A percentile compares a stretch with the other conserved stretches of the same genome.
Conservation (phyloP, 2,113 vertebrate genomes). For the Junco hyemalis region DNA sequence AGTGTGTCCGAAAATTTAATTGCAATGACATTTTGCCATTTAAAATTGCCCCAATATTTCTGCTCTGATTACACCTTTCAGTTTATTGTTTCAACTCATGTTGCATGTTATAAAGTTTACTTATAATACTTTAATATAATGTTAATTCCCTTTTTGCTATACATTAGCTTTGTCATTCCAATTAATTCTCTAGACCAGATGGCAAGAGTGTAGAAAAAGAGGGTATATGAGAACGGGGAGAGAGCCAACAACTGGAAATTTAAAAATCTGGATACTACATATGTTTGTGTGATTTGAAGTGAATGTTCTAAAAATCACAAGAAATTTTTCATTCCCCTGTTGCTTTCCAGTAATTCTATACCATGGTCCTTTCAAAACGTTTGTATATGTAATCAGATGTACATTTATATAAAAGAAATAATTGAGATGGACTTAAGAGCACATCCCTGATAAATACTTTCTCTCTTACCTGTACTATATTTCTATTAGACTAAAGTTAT, state of each 20-base stretch:
- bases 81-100: slow-evolving; percentile 69
- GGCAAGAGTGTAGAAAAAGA: slow-evolving; percentile 55
- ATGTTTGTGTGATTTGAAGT: slow-evolving; percentile 67
- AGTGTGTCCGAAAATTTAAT: slow-evolving; percentile 70
- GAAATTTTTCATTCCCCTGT: slow-evolving; percentile 71
- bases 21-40: slow-evolving; percentile 46
- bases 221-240: neutral
- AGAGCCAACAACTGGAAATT: slow-evolving; percentile 59
- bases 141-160: slow-evolving; percentile 62
- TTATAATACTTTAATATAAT: slow-evolving; percentile 52
- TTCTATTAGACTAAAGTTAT: slow-evolving; percentile 88
- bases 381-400: slow-evolving; percentile 87
- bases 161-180: slow-evolving; percentile 58
- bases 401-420: slow-evolving; percentile 82
- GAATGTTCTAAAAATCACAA: slow-evolving; percentile 69
- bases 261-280: slow-evolving; percentile 34
- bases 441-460: slow-evolving; percentile 84
- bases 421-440: slow-evolving; percentile 85
- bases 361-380: slow-evolving; percentile 78
- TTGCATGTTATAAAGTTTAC: slow-evolving; percentile 74
- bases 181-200: slow-evolving; percentile 54
- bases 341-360: slow-evolving; percentile 76
- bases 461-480: slow-evolving; percentile 87
- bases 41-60: slow-evolving; percentile 50
- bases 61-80: slow-evolving; percentile 54